These are phyloP conservation scores for Megalonaias nervosa DNA, from an alignment of 1,140 invertebrate genomes.

Conservation along the genomic window DNA sequence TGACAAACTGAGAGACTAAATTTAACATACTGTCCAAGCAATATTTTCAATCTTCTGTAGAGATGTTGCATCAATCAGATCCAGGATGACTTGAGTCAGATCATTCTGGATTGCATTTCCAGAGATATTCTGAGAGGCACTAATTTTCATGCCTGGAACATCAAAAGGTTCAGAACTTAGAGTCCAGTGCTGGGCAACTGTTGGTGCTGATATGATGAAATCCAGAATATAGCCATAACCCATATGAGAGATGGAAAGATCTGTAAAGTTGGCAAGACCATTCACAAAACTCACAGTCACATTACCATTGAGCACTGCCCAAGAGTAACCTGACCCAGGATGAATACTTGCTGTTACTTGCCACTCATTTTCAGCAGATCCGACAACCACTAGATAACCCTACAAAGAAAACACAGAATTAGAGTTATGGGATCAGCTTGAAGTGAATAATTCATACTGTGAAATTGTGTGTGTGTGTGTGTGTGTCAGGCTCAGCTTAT, in stretches of 20 bases:
- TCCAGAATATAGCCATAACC: slow-evolving; percentile 47
- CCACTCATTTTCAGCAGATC: slow-evolving; percentile 24
- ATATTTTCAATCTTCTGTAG: slow-evolving; percentile 27
- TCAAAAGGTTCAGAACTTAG: slow-evolving; percentile 23
- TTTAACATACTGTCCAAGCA: slow-evolving; percentile 25
- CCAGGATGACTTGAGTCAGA: slow-evolving; percentile 30
- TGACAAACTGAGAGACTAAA: no score
- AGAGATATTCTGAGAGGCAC: slow-evolving; percentile 17
- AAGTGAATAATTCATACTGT: no score
- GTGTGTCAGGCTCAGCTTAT: no score
- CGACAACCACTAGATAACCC: background rate
- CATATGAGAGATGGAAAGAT: slow-evolving; percentile 32
- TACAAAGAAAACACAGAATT: no score
- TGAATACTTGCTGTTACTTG: slow-evolving; percentile 27
- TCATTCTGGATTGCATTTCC: slow-evolving; percentile 13
- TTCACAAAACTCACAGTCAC: slow-evolving; percentile 3
- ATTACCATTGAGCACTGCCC: slow-evolving; percentile 20
- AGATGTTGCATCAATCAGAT: slow-evolving; percentile 43
- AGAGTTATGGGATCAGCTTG: no score
- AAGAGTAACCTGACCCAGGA: slow-evolving; percentile 21
- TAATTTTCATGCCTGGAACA: slow-evolving; percentile 20
- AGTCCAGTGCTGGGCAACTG: slow-evolving; percentile 46
- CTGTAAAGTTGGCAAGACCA: slow-evolving; percentile 30
- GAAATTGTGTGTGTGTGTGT: no score
- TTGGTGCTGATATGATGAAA: slow-evolving; percentile 51